phyloP scores from a whole-genome alignment of 2,113 vertebrate genomes.

The Podarcis muralis region DNA sequence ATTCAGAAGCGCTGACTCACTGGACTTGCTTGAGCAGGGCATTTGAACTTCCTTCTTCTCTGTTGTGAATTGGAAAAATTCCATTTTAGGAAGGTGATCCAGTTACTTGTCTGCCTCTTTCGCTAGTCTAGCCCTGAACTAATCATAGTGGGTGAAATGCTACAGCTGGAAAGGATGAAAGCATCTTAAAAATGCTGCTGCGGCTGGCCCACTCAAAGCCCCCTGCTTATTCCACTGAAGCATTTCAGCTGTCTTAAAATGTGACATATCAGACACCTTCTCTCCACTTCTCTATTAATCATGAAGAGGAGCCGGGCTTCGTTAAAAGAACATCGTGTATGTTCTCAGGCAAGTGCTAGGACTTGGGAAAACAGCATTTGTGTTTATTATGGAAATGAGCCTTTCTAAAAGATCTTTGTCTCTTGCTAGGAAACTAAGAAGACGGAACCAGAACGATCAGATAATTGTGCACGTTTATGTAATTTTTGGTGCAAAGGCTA shows the following conservation, averaged over 20 bases:
- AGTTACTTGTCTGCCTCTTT: slow-evolving; percentile 14
- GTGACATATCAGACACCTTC: background rate
- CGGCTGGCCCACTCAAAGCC: background rate
- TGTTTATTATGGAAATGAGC: background rate
- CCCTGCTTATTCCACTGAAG: background rate
- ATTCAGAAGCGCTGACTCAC: background rate
- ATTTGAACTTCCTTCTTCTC: slow-evolving; percentile 1
- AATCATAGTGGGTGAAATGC: slow-evolving; percentile 23
- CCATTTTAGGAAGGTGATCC: background rate
- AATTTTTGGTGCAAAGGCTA: background rate
- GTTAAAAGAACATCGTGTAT: background rate
- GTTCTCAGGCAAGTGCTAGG: background rate
- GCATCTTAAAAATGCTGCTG: background rate
- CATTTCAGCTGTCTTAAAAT: accelerated
- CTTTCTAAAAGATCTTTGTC: background rate
- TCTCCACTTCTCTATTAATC: background rate
- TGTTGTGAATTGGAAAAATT: background rate
- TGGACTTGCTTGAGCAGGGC: background rate
- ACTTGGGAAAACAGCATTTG: accelerated
- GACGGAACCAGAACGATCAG: background rate
- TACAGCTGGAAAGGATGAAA: accelerated
- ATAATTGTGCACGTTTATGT: background rate
- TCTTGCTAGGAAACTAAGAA: background rate
- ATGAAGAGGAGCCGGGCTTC: background rate
- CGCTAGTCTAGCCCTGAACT: slow-evolving; percentile 22